Conservation (phyloP, 2,888 invertebrate genomes). For the Erpobdella octoculata region DNA sequence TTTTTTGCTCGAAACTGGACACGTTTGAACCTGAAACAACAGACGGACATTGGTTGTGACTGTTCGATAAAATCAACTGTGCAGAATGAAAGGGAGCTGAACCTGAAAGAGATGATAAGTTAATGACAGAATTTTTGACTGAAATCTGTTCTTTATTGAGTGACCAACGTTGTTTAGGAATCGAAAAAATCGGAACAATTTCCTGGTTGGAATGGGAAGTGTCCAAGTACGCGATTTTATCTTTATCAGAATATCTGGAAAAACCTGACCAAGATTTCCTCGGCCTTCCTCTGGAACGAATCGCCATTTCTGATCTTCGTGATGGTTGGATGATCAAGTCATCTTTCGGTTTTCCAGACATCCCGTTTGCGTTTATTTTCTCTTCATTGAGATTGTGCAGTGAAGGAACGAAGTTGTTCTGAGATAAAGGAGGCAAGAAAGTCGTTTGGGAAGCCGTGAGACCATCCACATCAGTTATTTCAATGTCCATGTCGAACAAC, state of each 20-base stretch:
- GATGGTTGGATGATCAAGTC: neutral
- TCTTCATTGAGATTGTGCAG: neutral
- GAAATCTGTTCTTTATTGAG: neutral
- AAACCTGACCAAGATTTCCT: conserved; percentile 26
- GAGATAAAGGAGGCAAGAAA: conserved; percentile 27
- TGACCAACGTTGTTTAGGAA: neutral
- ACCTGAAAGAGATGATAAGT: neutral
- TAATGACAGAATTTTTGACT: neutral
- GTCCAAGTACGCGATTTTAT: neutral
- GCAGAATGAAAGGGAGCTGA: neutral
- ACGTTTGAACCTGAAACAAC: neutral
- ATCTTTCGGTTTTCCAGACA: conserved; percentile 3
- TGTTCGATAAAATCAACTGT: neutral
- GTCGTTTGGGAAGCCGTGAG: conserved; percentile 30
- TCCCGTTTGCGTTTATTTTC: conserved; percentile 1
- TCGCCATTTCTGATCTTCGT: conserved; percentile 10
- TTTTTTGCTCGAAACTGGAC: neutral
- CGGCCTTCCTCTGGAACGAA: conserved; percentile 19
- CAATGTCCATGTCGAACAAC: conserved; percentile 33
- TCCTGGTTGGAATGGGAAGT: neutral
- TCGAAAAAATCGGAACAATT: neutral
- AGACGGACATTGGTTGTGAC: neutral
- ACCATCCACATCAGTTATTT: conserved; percentile 33
- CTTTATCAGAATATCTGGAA: conserved; percentile 10
- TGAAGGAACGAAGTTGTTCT: conserved; percentile 9